Evolutionary conservation across 2,888 invertebrate genomes (phyloP), one percentile per base, ranked within the genome.

Genomic region (Cremastobaeus sp.): DNA sequence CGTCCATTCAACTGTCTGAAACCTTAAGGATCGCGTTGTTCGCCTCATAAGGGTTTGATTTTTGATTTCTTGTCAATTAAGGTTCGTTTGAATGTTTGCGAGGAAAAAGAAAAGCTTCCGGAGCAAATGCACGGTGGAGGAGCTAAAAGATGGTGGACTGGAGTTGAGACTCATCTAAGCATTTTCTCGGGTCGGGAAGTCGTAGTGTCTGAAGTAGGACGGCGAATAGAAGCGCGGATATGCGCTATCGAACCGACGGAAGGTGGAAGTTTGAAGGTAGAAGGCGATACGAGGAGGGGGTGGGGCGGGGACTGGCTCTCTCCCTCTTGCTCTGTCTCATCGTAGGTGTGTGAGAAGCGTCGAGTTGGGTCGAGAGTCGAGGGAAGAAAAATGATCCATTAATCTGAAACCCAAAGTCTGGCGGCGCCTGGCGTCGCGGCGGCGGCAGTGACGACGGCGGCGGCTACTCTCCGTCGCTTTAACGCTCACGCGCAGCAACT

Each of bases 371-470:
- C 77, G 76, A 74, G 76, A 76, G 72, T 76, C 86, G 85, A 85
- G 88, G 89, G 89, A 91, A 91, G 92, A 92, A 92, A 92, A 92
- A 92, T 92, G 92, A 92, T 93, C 93, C 93, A 93, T 93, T 93
- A 93, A 93, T 93, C 92, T 92, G 91, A 91, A 89, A 89, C 89
- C 91, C 91, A 92, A 92, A 93, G 93, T 92, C 93, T 92, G 92
- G 91, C 91, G 93, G 93, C 93, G 93, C 93, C 93, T 90, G 88
- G 85, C 86, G 86, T 85, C 87, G 84, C 82, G 84, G 83, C 83
- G 86, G 84, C 86, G 86, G 25, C 25, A 8, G 25, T 25, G 75
- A 75, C 76, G 77, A 76, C 78, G 78, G 77, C 79, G 78, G 78
- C 78, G 76, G 77, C 72, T 76, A 78, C 77, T 74, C 76, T 74